Evolutionary conservation across 2,113 vertebrate genomes (phyloP), one percentile per base, ranked within the genome.

Genomic region (Chamaetylas fuelleborni): DNA sequence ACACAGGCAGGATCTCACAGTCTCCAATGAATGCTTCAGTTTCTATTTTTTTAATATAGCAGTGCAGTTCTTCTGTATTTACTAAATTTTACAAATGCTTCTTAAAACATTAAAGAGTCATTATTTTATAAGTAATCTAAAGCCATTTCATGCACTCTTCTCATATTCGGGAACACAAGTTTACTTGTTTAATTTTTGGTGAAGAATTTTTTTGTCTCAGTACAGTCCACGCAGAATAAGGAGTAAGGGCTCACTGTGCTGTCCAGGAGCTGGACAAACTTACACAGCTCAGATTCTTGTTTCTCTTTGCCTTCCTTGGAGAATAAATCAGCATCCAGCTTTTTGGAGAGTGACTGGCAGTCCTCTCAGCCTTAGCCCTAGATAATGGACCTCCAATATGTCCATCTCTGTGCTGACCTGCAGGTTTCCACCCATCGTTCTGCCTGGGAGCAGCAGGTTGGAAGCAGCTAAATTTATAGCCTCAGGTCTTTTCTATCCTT

Each of bases 211-310:
- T 86, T 53, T 74, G 34, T 61, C 47, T 29, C 2, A 3, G 16
- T 17, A 43, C 36, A 42, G 23, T n/a, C 38, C 34, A 38, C 23
- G 17, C 34, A 57, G 43, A 90, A 26, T 42, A 81, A 85, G 12
- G 20, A 14, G 4, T 45, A 73, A 29, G 1, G 1, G 18, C 16
- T 80, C 1, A 1, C 12, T 54, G 5, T 34, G 40, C 19, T 38
- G 26, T 47, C 26, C 43, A 76, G 29, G 43, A 79, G 15, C 28
- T 31, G n/a, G 34, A 23, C 9, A 54, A 66, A 74, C 9, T 29
- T 19, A 19, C 3, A 19, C 4, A 15, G 42, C 18, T 66, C 57
- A 45, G 64, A 56, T 69, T 61, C 16, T 61, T 60, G 24, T 81
- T 91, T 70, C 28, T 86, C 31, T 66, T 92, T 91, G 15, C 25